phyloP scores from a whole-genome alignment of 1,140 invertebrate species.

The Drosophila nigrodunni region DNA sequence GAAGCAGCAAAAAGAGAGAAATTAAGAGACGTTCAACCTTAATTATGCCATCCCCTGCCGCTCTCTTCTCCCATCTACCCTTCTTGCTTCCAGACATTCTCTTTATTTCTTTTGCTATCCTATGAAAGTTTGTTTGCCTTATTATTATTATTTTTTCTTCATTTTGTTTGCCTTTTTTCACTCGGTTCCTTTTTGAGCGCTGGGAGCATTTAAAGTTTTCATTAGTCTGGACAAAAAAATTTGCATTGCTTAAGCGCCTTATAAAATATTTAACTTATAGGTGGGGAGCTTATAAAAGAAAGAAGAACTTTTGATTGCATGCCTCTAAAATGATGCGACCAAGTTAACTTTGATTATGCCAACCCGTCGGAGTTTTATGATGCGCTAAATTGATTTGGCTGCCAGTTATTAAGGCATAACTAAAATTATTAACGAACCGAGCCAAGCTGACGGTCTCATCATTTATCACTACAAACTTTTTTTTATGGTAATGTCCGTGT shows the following conservation, averaged over 20 bases:
- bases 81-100: slow-evolving; percentile 1
- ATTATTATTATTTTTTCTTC: not conserved
- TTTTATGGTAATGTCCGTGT: slow-evolving; percentile 69
- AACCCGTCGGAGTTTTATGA: slow-evolving; percentile 55
- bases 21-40: slow-evolving; percentile 76
- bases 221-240: slow-evolving; percentile 38
- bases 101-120: slow-evolving; percentile 42
- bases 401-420: slow-evolving; percentile 76
- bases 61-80: not conserved
- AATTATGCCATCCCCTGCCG: slow-evolving; percentile 56
- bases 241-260: slow-evolving; percentile 49
- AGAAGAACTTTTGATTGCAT: slow-evolving; percentile 59
- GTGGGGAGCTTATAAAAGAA: not conserved
- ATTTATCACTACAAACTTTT: slow-evolving; percentile 73
- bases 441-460: slow-evolving; percentile 65
- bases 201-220: slow-evolving; percentile 71
- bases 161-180: slow-evolving; percentile 51
- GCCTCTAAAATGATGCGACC: slow-evolving; percentile 29
- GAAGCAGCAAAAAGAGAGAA: slow-evolving; percentile 51
- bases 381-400: slow-evolving; percentile 77
- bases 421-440: slow-evolving; percentile 77
- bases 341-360: slow-evolving; percentile 50
- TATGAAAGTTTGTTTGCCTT: slow-evolving; percentile 66
- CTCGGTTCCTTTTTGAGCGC: slow-evolving; percentile 41
- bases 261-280: slow-evolving; percentile 16